Base-by-base conservation (phyloP, 2,113 vertebrate genomes). In the Synchiropus splendidus region DNA sequence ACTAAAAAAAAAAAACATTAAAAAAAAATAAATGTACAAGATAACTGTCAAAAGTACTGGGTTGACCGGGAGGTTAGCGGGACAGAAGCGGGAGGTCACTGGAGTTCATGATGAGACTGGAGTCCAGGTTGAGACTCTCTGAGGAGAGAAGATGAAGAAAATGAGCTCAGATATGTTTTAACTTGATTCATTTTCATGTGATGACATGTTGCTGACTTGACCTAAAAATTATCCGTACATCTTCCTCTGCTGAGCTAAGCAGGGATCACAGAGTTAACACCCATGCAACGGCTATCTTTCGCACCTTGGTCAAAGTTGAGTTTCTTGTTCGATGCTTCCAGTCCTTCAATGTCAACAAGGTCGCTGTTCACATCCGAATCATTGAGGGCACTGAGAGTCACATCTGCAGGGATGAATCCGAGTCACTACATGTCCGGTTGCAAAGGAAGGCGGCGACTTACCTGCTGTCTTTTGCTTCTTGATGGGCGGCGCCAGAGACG, bases 361-460 rank as follows among this genome's bases (percentile, higher is more conserved):
- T 94, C 92, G n/a, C 89, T 90, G 84, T 89, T 91, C 46, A 88
- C 87, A 2, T 93, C 91, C 0, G 90, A 89, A 79, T 94, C 91
- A 1, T 92, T 92, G 14, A 93, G 80, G 12, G 90, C 89, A 35
- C 89, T 92, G 38, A 93, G 86, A 0, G 89, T 93, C 68, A 92
- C 89, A 39, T 94, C 92, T 89, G 72, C 3, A n/a, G 6, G 10
- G 34, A 39, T 10, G 10, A 11, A 12, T 13, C 3, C 6, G 16
- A 10, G 14, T 11, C 17, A 46, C 5, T n/a, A 6, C 6, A 2
- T 6, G 34, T 13, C 34, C 5, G 6, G n/a, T 10, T 16, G 8
- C 1, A 36, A n/a, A 14, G 8, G 35, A 36, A 36, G 1, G 11
- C 6, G 8, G 35, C 35, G 14, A 27, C 21, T 15, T 58, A 92